phyloP scores from a whole-genome alignment of 2,797 vertebrate genomes.

The Masticophis lateralis region DNA sequence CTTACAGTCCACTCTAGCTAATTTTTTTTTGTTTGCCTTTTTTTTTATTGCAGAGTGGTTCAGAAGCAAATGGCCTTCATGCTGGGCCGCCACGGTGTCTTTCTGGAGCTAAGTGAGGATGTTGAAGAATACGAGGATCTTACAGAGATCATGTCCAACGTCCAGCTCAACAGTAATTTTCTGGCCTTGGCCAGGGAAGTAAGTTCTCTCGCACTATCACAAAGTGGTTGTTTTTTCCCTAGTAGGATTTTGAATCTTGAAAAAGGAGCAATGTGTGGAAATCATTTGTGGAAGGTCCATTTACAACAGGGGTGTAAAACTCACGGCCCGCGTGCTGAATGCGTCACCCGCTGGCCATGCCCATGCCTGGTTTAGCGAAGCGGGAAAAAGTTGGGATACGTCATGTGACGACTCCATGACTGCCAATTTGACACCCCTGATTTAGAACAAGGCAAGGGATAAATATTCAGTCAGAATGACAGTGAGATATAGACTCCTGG shows the following conservation, averaged over 20 bases:
- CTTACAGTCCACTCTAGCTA: neutral
- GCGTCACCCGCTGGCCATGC: no score
- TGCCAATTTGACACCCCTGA: neutral
- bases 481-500: neutral
- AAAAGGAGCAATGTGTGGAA: neutral
- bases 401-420: no score
- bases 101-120: conserved; percentile 95
- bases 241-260: neutral
- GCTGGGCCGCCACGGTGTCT: conserved; percentile 95
- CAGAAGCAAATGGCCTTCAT: conserved; percentile 99
- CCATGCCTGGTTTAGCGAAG: no score
- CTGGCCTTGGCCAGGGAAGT: conserved; percentile 95
- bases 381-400: no score
- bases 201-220: conserved; percentile 26
- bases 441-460: neutral
- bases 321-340: no score
- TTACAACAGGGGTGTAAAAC: neutral
- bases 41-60: conserved; percentile 78
- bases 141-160: conserved; percentile 99
- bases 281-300: neutral
- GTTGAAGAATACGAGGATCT: conserved; percentile 97
- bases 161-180: conserved; percentile 98
- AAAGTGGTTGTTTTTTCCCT: neutral
- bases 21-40: neutral
- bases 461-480: neutral